phyloP scores from a whole-genome alignment of 2,113 vertebrate genomes.

The Erythrocercus mccallii region DNA sequence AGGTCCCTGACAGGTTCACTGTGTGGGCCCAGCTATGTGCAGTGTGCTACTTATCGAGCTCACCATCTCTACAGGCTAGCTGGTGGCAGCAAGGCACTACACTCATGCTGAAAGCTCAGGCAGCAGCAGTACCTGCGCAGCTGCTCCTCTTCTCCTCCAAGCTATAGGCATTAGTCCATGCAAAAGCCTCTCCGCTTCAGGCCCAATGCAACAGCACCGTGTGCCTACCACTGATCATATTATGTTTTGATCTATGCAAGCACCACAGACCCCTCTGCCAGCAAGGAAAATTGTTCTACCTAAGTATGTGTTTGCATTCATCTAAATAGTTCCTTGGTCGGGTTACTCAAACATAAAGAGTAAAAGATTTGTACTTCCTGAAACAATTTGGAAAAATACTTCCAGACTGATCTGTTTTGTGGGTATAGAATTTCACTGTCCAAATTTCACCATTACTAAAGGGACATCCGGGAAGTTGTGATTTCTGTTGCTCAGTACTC shows the following conservation, averaged over 20 bases:
- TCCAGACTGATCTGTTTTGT: not conserved
- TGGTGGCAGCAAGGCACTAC: not conserved
- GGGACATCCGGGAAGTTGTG: not conserved
- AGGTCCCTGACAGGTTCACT: not conserved
- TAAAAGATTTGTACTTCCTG: not conserved
- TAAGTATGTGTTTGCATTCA: not conserved
- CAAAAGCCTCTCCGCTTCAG: not conserved
- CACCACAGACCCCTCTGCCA: not conserved
- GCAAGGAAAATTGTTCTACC: not conserved
- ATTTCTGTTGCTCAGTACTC: not conserved
- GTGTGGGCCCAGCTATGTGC: not conserved
- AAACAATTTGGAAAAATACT: not conserved
- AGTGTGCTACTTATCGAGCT: not conserved
- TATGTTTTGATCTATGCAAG: not conserved
- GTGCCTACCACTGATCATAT: accelerated
- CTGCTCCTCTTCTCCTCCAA: not conserved
- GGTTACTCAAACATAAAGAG: not conserved
- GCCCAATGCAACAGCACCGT: accelerated
- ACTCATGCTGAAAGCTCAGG: not conserved
- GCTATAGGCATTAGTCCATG: not conserved
- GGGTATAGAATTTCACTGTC: not conserved
- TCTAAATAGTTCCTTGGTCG: not conserved
- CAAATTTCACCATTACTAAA: not conserved
- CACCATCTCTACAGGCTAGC: accelerated
- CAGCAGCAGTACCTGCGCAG: not conserved